Percentiles rank a stretch among this genome's conserved stretches.
phyloP scores from a whole-genome alignment of 37 sponge, comb jelly and placozoan genomes.

The Tethya wilhelma region DNA sequence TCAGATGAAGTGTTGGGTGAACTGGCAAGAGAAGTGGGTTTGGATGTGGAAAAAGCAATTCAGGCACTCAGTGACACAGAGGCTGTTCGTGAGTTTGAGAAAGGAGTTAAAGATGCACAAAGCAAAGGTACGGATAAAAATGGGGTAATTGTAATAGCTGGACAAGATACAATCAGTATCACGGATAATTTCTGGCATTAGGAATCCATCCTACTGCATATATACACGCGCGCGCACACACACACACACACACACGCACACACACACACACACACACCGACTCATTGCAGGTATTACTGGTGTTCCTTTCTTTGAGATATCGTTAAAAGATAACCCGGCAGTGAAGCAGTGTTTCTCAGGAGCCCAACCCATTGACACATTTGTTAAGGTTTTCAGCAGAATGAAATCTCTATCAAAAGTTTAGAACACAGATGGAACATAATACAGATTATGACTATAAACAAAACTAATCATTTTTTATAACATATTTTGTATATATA shows the following conservation, averaged over 20 bases:
- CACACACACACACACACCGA: too few species aligned
- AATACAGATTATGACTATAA: too few species aligned
- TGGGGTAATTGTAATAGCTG: constrained; percentile 1
- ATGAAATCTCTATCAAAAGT: constrained; percentile 41
- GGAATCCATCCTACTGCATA: too few species aligned
- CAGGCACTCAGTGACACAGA: constrained; percentile 5
- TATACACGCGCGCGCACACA: too few species aligned
- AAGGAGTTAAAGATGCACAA: constrained; percentile 32
- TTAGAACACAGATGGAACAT: neutral
- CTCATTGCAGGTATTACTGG: constrained; percentile 47
- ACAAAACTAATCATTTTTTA: too few species aligned
- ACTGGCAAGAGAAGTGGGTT: constrained; percentile 29
- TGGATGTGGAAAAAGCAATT: constrained; percentile 40
- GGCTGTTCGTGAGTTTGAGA: constrained; percentile 33
- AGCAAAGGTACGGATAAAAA: constrained; percentile 41
- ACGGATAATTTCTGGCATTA: neutral
- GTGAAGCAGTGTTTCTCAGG: constrained; percentile 51
- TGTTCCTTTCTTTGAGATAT: constrained; percentile 67
- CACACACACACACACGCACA: too few species aligned
- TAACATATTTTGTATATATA: too few species aligned
- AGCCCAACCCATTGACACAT: constrained; percentile 65
- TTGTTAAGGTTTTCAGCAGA: constrained; percentile 35
- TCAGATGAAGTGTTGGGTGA: constrained; percentile 38
- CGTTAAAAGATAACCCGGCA: constrained; percentile 18
- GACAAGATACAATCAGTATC: neutral